These are phyloP conservation scores for Neuroterus valhalla DNA, from an alignment of 1,140 invertebrate genomes.

Conservation along the genomic window DNA sequence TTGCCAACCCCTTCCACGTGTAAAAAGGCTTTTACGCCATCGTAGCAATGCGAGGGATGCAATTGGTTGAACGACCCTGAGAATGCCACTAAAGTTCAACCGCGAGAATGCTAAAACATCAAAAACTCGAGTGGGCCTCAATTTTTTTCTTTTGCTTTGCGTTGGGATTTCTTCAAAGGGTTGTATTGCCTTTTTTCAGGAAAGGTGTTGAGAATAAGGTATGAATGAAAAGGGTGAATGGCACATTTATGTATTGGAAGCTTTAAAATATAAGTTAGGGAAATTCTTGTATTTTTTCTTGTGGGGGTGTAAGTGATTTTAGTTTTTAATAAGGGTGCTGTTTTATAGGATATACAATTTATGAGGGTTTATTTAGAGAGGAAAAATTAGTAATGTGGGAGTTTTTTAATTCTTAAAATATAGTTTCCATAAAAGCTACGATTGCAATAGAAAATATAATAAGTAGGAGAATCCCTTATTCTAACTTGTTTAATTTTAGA, in stretches of 20 bases:
- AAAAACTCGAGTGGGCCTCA: slow-evolving; percentile 20
- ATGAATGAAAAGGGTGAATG: slow-evolving; percentile 5
- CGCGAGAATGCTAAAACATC: slow-evolving; percentile 10
- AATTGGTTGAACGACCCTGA: slow-evolving; percentile 29
- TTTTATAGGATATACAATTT: too few relatives aligned
- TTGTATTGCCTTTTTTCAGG: not conserved
- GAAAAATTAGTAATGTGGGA: too few relatives aligned
- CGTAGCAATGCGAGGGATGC: slow-evolving; percentile 6
- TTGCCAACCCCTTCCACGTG: slow-evolving; percentile 44
- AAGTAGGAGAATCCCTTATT: too few relatives aligned
- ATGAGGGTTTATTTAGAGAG: too few relatives aligned
- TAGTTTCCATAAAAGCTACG: too few relatives aligned
- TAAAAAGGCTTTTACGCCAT: slow-evolving; percentile 25
- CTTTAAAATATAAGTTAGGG: not conserved
- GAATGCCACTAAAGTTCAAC: slow-evolving; percentile 22
- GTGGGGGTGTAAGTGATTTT: not conserved
- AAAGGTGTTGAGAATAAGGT: not conserved
- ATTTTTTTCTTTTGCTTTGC: not conserved
- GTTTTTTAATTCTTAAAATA: too few relatives aligned
- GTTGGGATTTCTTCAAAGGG: not conserved
- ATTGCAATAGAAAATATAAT: too few relatives aligned
- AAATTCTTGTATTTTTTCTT: not conserved
- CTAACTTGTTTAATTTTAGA: too few relatives aligned
- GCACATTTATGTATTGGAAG: not conserved
- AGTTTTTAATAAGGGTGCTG: too few relatives aligned